Base-by-base conservation (phyloP, 2,888 invertebrate species). In the Taphrorychus bicolor region DNA sequence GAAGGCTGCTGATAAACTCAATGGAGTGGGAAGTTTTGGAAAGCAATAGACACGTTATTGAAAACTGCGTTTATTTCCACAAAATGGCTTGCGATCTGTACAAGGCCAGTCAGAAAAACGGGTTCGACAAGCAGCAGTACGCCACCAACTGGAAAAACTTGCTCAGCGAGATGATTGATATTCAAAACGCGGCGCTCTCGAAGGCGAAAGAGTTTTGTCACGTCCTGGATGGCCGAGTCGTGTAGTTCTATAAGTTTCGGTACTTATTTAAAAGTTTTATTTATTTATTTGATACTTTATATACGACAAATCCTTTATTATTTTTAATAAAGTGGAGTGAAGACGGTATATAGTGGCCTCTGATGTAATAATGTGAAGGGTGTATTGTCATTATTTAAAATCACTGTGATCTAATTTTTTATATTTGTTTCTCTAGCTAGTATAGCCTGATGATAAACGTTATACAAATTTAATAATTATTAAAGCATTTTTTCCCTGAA, bases 71-170 rank as follows among this genome's bases (percentile, higher is more conserved):
- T 74, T 87, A 87, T 79, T 90, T 91, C 78, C 85, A 89, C 76
- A 88, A 90, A 77, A 91, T 93, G 82, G 89, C 90, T 76, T 84
- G 85, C 79, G 89, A 88, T 73, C 86, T 97, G 68, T 88, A 95
- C 75, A 87, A 89, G 76, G 88, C 91, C 83, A 93, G 95, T 19
- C 88, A 94, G 74, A 92, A 93, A 81, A 95, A 95, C 32, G 95
- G 95, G 82, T 97, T 96, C 83, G 96, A 97, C 84, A 94, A 94
- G 83, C 94, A 71, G 22, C 76, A 78, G 24, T 81, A 79, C 62
- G 78, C 80, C 0, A 73, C 72, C 51, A 76, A 76, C 52, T 81
- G 81, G 81, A 78, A 75, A 62, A 77, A 77, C 63, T 63, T 82
- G 56, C 70, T 82, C 42, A 74, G 73, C 24, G 80, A 80, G 58